Conservation (phyloP, 2,113 vertebrate species). For the Alexandromys fortis region DNA sequence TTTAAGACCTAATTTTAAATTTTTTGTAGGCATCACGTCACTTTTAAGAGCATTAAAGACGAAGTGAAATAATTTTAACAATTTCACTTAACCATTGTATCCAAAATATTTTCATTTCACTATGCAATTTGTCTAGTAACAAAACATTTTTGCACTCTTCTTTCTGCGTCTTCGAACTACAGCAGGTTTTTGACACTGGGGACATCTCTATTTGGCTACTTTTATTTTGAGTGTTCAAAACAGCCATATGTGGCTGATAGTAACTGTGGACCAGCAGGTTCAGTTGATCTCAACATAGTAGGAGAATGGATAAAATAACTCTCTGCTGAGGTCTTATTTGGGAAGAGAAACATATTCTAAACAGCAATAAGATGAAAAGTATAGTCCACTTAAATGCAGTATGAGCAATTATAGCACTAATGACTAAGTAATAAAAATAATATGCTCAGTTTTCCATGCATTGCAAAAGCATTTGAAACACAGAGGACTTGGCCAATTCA, state of each 20-base stretch:
- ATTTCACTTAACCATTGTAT: neutral
- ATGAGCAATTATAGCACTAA: neutral
- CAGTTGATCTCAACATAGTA: neutral
- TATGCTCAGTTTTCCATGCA: neutral
- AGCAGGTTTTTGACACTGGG: no score
- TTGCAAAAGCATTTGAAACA: neutral
- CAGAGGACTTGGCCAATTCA: neutral
- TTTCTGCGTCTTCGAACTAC: neutral
- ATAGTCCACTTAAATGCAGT: neutral
- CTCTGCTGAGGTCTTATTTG: neutral
- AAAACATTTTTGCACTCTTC: neutral
- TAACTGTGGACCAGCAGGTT: neutral
- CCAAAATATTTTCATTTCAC: neutral
- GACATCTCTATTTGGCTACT: neutral
- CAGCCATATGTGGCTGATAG: neutral
- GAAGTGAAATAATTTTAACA: slow-evolving; percentile 7
- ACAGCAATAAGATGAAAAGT: neutral
- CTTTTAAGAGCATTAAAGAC: neutral
- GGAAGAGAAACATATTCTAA: neutral
- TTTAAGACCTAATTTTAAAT: neutral
- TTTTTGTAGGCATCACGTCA: neutral
- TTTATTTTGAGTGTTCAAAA: neutral
- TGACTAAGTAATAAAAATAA: neutral
- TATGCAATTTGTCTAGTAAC: neutral
- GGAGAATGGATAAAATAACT: neutral